Percentiles rank a stretch among this genome's conserved stretches.
phyloP scores from a whole-genome alignment of 2,888 invertebrate genomes.

The Melanotus villosus region DNA sequence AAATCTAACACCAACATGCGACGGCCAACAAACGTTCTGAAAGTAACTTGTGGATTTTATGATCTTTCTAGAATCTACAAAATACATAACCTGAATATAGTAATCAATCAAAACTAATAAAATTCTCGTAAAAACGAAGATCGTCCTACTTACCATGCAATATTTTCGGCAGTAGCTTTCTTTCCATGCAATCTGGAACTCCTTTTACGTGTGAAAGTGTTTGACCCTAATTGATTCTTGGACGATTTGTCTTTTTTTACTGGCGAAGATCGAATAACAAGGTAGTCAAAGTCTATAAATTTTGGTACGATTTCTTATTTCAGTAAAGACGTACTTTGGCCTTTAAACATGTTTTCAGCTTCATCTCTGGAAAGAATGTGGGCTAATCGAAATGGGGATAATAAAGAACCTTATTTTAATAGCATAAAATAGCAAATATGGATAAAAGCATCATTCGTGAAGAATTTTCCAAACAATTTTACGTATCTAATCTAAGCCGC shows the following conservation, averaged over 20 bases:
- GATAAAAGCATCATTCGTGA: neutral
- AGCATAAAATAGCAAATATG: neutral
- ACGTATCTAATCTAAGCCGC: slow-evolving; percentile 1
- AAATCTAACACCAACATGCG: too few relatives aligned
- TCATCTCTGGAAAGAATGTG: neutral
- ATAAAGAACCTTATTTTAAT: neutral
- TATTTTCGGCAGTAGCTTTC: slow-evolving; percentile 12
- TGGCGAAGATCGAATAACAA: too few relatives aligned
- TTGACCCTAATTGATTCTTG: neutral
- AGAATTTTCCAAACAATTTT: slow-evolving; percentile 3
- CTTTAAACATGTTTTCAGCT: neutral
- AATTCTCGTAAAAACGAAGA: too few relatives aligned
- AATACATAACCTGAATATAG: too few relatives aligned
- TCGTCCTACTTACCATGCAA: slow-evolving; percentile 2
- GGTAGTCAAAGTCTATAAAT: neutral
- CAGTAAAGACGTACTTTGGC: neutral
- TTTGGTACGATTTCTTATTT: too few relatives aligned
- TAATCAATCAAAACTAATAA: too few relatives aligned
- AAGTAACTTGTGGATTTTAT: too few relatives aligned
- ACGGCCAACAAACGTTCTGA: too few relatives aligned
- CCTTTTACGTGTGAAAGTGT: slow-evolving; percentile 21
- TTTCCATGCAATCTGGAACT: slow-evolving; percentile 7
- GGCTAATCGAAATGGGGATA: neutral
- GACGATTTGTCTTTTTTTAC: neutral
- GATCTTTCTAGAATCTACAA: too few relatives aligned